Percentiles rank a stretch among this genome's conserved stretches.
These are phyloP conservation scores for Halichoeres trimaculatus DNA, from an alignment of 2,113 vertebrate species.

Conservation along the genomic window DNA sequence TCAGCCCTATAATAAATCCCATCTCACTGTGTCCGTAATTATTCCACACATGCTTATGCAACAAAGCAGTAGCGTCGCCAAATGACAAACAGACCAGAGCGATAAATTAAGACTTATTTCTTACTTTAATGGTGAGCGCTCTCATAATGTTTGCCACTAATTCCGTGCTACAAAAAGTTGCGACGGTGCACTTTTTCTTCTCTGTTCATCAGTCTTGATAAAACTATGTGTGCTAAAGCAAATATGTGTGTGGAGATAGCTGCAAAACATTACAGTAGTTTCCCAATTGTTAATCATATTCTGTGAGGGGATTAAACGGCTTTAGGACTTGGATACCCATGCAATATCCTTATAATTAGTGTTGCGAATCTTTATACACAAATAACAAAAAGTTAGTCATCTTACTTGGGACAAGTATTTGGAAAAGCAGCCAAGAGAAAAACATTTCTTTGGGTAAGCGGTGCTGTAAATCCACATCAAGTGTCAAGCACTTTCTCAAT, in stretches of 20 bases:
- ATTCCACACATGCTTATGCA: conserved; percentile 77
- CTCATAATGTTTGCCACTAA: conserved; percentile 82
- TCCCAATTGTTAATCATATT: conserved; percentile 65
- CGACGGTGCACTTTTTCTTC: conserved; percentile 72
- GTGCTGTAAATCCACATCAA: conserved; percentile 60
- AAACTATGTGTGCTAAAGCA: conserved; percentile 74
- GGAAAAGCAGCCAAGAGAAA: conserved; percentile 40
- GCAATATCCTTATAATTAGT: conserved; percentile 53
- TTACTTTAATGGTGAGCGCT: conserved; percentile 80
- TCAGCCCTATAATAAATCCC: conserved; percentile 71
- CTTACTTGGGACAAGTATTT: conserved; percentile 43
- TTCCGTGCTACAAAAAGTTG: conserved; percentile 70
- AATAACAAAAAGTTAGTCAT: conserved; percentile 49
- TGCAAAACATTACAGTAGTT: conserved; percentile 33
- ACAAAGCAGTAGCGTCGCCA: conserved; percentile 83
- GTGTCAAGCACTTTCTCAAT: conserved; percentile 56
- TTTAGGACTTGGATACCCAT: conserved; percentile 66
- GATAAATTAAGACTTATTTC: conserved; percentile 82
- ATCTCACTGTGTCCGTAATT: conserved; percentile 78
- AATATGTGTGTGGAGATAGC: conserved; percentile 68
- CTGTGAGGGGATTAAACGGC: conserved; percentile 56
- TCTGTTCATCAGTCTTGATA: conserved; percentile 60
- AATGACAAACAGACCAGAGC: conserved; percentile 84
- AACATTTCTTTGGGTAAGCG: conserved; percentile 46
- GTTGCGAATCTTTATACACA: conserved; percentile 43